Evolutionary conservation across 2,888 invertebrate species (phyloP).

Genomic region (Euzophera pinguis): DNA sequence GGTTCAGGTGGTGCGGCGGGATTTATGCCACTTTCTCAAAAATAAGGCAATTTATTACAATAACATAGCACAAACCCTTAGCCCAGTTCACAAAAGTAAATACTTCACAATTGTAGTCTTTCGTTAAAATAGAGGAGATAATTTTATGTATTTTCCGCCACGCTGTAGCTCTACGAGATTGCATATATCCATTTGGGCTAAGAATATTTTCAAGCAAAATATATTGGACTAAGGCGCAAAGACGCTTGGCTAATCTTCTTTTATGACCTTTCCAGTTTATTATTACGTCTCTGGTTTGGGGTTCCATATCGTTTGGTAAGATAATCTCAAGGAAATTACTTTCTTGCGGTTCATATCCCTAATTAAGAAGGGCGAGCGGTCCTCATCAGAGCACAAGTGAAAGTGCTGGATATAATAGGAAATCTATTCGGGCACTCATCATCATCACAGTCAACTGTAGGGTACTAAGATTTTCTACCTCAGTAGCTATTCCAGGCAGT

Average conservation of each 20-base stretch:
- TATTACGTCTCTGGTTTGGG: slow-evolving; percentile 35
- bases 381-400: slow-evolving; percentile 42
- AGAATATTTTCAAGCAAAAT: slow-evolving; percentile 21
- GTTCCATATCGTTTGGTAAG: slow-evolving; percentile 36
- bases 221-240: slow-evolving; percentile 21
- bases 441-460: too few relatives aligned
- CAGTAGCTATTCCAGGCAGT: background rate
- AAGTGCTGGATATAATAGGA: slow-evolving; percentile 46
- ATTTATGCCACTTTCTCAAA: too few relatives aligned
- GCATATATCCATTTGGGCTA: slow-evolving; percentile 4
- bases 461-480: background rate
- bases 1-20: too few relatives aligned
- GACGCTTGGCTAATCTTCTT: slow-evolving; percentile 26
- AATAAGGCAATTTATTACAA: too few relatives aligned
- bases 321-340: slow-evolving; percentile 62
- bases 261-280: slow-evolving; percentile 32
- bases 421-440: slow-evolving; percentile 38
- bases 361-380: slow-evolving; percentile 57
- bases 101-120: background rate
- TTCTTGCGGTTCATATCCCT: slow-evolving; percentile 63
- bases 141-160: background rate
- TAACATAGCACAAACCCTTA: too few relatives aligned
- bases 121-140: background rate
- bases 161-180: background rate
- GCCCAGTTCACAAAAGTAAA: background rate